A percentile compares a stretch with the other conserved stretches of the same genome.
These are phyloP conservation scores for Homalodisca vitripennis DNA, from an alignment of 1,140 invertebrate genomes.

Conservation along the genomic window DNA sequence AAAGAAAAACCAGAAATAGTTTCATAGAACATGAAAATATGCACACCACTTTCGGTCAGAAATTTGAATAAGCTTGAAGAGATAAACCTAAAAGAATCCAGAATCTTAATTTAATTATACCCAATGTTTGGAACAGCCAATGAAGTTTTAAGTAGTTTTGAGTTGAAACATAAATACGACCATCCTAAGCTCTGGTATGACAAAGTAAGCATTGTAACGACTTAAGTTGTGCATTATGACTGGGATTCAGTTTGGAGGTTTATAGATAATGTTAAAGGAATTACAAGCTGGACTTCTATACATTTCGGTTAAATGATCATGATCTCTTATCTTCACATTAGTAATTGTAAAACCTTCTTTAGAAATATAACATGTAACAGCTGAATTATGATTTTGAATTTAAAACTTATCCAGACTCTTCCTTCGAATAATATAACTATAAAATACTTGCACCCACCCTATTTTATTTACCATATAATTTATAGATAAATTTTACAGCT, in stretches of 20 bases:
- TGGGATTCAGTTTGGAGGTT: constrained; percentile 30
- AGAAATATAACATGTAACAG: background rate
- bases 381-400: background rate
- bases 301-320: constrained; percentile 37
- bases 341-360: background rate
- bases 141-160: no score
- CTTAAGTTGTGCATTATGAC: constrained; percentile 36
- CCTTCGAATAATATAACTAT: background rate
- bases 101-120: constrained; percentile 5
- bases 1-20: no score
- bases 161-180: background rate
- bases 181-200: constrained; percentile 27
- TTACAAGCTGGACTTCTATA: constrained; percentile 28
- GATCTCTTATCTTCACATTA: constrained; percentile 33
- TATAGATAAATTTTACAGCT: background rate
- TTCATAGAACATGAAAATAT: background rate
- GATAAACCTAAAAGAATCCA: background rate
- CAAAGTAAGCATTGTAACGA: constrained; percentile 34
- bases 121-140: background rate
- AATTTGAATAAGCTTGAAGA: background rate
- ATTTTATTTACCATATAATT: background rate
- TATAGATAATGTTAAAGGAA: constrained; percentile 34
- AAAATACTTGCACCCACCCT: background rate
- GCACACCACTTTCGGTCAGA: background rate
- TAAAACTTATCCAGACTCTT: background rate